These are phyloP conservation scores for Psittacula echo DNA, from an alignment of 2,797 vertebrate species.

Conservation along the genomic window DNA sequence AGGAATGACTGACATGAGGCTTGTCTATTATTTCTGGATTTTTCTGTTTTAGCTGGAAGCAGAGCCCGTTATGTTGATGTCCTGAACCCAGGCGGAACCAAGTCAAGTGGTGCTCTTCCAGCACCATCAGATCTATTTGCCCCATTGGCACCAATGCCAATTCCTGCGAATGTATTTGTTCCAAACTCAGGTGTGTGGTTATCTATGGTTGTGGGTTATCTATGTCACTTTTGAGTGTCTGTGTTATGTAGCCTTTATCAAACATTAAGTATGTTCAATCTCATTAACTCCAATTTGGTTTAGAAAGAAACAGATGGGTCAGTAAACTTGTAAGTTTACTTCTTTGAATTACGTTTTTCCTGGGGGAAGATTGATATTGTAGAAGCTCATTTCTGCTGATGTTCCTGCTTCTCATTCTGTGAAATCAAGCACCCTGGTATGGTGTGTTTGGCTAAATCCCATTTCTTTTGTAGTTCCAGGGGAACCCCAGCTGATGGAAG, in stretches of 20 bases:
- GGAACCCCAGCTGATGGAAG: constrained; percentile 84
- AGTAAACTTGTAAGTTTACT: neutral
- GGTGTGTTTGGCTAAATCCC: neutral
- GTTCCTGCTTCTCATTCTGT: neutral
- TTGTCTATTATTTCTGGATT: neutral
- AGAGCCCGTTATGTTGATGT: constrained; percentile 93
- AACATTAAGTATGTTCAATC: neutral
- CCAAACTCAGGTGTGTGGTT: constrained; percentile 72
- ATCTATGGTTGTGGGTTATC: accelerated
- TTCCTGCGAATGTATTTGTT: constrained; percentile 86
- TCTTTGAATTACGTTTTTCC: neutral
- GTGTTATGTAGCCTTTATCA: neutral
- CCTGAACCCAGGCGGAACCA: constrained; percentile 86
- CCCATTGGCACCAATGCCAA: constrained; percentile 91
- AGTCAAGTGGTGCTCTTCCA: constrained; percentile 76
- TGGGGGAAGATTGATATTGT: neutral
- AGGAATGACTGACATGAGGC: neutral
- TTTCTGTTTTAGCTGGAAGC: constrained; percentile 75
- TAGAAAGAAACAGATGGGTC: neutral
- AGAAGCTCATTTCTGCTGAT: neutral
- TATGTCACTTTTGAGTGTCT: neutral
- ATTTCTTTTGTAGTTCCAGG: constrained; percentile 75
- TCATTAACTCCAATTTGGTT: neutral
- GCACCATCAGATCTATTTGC: constrained; percentile 89
- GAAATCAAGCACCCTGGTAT: neutral